Evolutionary conservation across 2,888 invertebrate genomes (phyloP).

Genomic region (Smittia aterrima): DNA sequence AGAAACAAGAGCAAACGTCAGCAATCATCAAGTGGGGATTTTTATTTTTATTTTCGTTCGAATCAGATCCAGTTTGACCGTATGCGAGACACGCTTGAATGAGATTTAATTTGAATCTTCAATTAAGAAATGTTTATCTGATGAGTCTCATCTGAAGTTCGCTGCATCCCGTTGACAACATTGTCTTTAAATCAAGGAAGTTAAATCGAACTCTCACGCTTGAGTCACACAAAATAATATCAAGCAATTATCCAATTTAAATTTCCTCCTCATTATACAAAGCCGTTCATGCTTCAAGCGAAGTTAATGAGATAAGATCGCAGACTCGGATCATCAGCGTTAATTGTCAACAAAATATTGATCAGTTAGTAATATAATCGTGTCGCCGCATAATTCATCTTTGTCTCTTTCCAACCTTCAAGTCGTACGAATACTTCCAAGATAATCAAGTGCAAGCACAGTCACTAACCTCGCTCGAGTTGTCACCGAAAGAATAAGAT

Average conservation of each 20-base stretch:
- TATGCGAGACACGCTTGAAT: background rate
- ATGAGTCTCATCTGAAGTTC: background rate
- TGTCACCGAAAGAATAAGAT: background rate
- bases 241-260: conserved; percentile 13
- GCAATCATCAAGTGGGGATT: conserved; percentile 1
- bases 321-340: conserved; percentile 1
- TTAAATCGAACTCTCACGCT: background rate
- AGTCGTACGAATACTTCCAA: no score
- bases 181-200: background rate
- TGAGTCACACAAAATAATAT: background rate
- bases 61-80: conserved; percentile 22
- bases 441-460: no score
- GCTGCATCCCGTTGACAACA: background rate
- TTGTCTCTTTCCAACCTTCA: no score
- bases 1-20: conserved; percentile 33
- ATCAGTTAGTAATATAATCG: background rate
- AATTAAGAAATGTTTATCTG: conserved; percentile 25
- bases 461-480: no score
- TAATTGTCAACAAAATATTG: conserved; percentile 40
- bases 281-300: background rate
- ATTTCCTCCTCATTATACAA: background rate
- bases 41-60: conserved; percentile 13
- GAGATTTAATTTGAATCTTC: conserved; percentile 32
- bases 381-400: no score
- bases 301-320: background rate